phyloP scores from a whole-genome alignment of 53 echinoderm and acorn worm species.

The Holothuria leucospilota region DNA sequence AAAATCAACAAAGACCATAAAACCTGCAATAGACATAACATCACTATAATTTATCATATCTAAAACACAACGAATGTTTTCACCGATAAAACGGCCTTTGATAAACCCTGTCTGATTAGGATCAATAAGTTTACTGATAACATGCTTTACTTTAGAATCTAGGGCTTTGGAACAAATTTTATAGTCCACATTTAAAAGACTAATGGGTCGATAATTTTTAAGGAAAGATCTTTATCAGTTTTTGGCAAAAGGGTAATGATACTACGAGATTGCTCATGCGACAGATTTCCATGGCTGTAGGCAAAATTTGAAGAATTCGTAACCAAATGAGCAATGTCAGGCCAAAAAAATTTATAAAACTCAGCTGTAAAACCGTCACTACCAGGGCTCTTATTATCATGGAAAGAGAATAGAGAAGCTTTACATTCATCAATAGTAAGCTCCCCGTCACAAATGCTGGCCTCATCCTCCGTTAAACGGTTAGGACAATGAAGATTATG shows the following conservation, averaged over 20 bases:
- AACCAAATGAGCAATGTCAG: too few species aligned
- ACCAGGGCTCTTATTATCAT: too few species aligned
- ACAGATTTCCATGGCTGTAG: not conserved
- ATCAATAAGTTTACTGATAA: not conserved
- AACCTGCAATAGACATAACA: not conserved
- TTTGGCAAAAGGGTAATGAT: not conserved
- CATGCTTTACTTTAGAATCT: not conserved
- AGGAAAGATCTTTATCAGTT: not conserved
- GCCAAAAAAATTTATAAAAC: too few species aligned
- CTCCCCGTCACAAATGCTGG: too few species aligned
- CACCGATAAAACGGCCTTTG: not conserved
- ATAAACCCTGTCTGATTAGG: conserved; percentile 15
- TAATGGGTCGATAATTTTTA: conserved; percentile 11
- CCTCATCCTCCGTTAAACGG: too few species aligned
- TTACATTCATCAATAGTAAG: too few species aligned
- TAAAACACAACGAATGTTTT: too few species aligned
- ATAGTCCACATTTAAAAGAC: conserved; percentile 2
- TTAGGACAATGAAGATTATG: too few species aligned
- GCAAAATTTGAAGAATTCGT: too few species aligned
- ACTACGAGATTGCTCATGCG: not conserved
- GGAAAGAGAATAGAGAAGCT: too few species aligned
- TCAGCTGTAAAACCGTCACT: too few species aligned
- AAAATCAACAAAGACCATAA: not conserved
- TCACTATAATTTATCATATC: not conserved
- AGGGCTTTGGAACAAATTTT: not conserved